Conservation (phyloP, 2,797 vertebrate species). For the Eupleurogrammus muticus region DNA sequence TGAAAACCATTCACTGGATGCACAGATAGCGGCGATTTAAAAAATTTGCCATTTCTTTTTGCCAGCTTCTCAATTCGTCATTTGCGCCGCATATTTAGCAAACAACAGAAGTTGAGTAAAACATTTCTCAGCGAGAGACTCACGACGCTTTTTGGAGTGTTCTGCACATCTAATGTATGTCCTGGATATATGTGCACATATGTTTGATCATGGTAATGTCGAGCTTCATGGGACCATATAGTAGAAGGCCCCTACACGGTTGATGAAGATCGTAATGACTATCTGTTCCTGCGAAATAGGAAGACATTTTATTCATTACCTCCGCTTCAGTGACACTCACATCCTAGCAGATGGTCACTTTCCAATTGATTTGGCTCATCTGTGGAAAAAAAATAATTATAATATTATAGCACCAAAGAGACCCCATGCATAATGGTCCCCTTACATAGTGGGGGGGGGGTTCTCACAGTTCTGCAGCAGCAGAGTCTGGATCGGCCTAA, state of each 20-base stretch:
- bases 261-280: conserved; percentile 81
- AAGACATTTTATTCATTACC: conserved; percentile 88
- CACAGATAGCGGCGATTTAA: conserved; percentile 45
- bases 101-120: conserved; percentile 11
- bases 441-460: conserved; percentile 83
- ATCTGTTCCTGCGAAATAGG: conserved; percentile 76
- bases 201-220: conserved; percentile 40
- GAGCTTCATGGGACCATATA: conserved; percentile 42
- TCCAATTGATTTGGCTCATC: conserved; percentile 90
- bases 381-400: conserved; percentile 82
- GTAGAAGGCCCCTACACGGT: conserved; percentile 57
- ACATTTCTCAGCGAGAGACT: conserved; percentile 16
- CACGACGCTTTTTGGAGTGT: conserved; percentile 16
- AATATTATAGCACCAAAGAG: conserved; percentile 87
- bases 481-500: conserved; percentile 80
- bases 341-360: conserved; percentile 92
- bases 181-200: conserved; percentile 16
- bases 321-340: conserved; percentile 83
- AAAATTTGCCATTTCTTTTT: conserved; percentile 5
- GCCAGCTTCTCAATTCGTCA: background rate
- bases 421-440: conserved; percentile 80
- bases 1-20: conserved; percentile 66
- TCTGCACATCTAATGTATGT: conserved; percentile 4
- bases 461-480: conserved; percentile 77
- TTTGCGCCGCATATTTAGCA: conserved; percentile 27